Evolutionary conservation across 2,888 invertebrate species (phyloP).

Genomic region (Macrophya alboannulata): DNA sequence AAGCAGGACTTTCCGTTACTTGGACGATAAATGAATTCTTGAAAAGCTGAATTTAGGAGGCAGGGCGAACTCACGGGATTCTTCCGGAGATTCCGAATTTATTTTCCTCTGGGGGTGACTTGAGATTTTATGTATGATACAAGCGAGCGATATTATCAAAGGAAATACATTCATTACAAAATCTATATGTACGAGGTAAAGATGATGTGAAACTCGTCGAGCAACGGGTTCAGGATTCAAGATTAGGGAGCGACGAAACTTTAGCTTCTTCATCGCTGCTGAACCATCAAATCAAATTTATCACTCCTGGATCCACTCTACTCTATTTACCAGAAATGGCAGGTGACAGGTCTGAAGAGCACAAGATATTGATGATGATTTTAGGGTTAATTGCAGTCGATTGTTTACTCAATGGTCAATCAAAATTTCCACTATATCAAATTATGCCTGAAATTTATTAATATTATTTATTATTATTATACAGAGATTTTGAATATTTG

Average conservation of each 20-base stretch:
- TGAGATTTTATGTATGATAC: not conserved
- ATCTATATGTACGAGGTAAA: not conserved
- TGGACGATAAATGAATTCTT: not conserved
- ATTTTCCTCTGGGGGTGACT: not conserved
- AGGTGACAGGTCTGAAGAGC: conserved; percentile 23
- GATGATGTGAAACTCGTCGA: not conserved
- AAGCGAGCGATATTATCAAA: conserved; percentile 46
- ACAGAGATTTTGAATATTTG: no score
- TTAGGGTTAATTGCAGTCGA: not conserved
- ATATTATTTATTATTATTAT: not conserved
- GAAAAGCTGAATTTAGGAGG: not conserved
- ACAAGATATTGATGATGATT: conserved; percentile 26
- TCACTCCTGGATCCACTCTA: not conserved
- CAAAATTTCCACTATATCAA: not conserved
- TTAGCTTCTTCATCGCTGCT: not conserved
- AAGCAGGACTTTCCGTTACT: not conserved
- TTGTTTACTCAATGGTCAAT: not conserved
- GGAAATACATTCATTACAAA: conserved; percentile 62
- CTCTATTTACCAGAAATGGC: not conserved
- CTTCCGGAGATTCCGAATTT: not conserved
- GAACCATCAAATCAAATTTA: not conserved
- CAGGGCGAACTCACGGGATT: not conserved
- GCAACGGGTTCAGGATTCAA: not conserved
- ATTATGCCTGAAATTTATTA: not conserved
- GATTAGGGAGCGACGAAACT: conserved; percentile 10